These are phyloP conservation scores for Graptemys geographica DNA, from an alignment of 2,797 vertebrate species.

Conservation along the genomic window DNA sequence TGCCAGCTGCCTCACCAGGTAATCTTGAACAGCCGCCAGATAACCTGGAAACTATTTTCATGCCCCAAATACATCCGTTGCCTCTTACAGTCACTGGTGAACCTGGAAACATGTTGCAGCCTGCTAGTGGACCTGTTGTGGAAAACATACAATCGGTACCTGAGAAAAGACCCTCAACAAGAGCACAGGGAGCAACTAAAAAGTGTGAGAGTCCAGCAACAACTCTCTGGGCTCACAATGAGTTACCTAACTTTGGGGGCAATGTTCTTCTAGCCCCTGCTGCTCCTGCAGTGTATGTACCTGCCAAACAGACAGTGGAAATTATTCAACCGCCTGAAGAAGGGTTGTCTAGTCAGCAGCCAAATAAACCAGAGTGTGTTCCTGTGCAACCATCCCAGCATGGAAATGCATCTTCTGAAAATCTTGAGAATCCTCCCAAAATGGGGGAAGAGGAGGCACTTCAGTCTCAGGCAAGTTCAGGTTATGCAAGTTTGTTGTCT, in stretches of 20 bases:
- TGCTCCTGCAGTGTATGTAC: conserved; percentile 89
- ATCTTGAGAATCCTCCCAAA: conserved; percentile 96
- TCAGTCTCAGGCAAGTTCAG: conserved; percentile 88
- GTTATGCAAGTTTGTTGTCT: conserved; percentile 92
- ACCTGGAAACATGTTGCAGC: conserved; percentile 35
- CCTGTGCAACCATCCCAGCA: conserved; percentile 69
- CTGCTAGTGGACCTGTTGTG: neutral
- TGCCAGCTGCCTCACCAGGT: conserved; percentile 81
- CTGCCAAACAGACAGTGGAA: conserved; percentile 84
- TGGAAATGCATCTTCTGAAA: conserved; percentile 85
- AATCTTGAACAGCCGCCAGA: conserved; percentile 97
- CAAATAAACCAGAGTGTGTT: conserved; percentile 65
- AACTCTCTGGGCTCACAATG: conserved; percentile 95
- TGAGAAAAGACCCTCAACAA: conserved; percentile 85
- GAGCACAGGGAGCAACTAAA: conserved; percentile 84
- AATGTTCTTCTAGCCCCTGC: conserved; percentile 94
- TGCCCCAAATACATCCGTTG: conserved; percentile 65
- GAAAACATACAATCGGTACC: conserved; percentile 62
- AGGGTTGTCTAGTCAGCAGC: conserved; percentile 67
- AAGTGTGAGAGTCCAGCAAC: conserved; percentile 97
- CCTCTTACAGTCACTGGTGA: conserved; percentile 47
- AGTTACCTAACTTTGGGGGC: conserved; percentile 88
- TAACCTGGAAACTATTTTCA: conserved; percentile 93
- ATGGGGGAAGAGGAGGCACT: conserved; percentile 86
- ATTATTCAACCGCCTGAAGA: conserved; percentile 94